Evolutionary conservation across 64 coral and sea anemone genomes (phyloP).

Genomic region (Porites lutea): DNA sequence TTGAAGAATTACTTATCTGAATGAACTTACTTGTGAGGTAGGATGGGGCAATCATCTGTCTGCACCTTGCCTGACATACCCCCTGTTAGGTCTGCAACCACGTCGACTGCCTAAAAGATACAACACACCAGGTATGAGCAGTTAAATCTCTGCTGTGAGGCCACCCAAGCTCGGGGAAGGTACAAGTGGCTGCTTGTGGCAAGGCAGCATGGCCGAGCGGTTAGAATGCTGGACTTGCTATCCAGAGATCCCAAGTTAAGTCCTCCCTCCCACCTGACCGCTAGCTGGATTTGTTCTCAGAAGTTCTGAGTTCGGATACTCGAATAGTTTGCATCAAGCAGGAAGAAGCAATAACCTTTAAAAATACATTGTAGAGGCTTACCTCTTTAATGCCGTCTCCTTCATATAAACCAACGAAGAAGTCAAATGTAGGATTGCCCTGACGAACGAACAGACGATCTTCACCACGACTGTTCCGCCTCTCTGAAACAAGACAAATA

Average conservation of each 20-base stretch:
- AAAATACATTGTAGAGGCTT: constrained; percentile 8
- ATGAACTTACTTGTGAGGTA: constrained; percentile 80
- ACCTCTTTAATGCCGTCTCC: constrained; percentile 68
- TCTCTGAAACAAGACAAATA: constrained; percentile 35
- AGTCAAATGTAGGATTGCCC: constrained; percentile 86
- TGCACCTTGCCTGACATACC: constrained; percentile 93
- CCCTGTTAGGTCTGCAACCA: constrained; percentile 79
- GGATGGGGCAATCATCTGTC: constrained; percentile 75
- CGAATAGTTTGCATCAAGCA: too few species aligned
- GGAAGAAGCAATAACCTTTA: background rate
- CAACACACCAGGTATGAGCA: background rate
- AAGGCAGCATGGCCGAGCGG: too few species aligned
- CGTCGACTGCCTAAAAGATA: constrained; percentile 76
- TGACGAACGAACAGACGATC: constrained; percentile 87
- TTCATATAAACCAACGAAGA: constrained; percentile 95
- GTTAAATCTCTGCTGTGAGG: too few species aligned
- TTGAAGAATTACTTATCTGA: background rate
- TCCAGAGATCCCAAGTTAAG: too few species aligned
- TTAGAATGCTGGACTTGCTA: too few species aligned
- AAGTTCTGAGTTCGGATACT: too few species aligned
- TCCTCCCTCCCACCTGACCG: too few species aligned
- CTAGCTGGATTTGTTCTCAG: too few species aligned
- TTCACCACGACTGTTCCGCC: constrained; percentile 88
- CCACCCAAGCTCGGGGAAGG: too few species aligned
- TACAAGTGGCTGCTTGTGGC: too few species aligned